Base-by-base conservation (phyloP, 2,797 vertebrate species). In the Spheniscus humboldti region DNA sequence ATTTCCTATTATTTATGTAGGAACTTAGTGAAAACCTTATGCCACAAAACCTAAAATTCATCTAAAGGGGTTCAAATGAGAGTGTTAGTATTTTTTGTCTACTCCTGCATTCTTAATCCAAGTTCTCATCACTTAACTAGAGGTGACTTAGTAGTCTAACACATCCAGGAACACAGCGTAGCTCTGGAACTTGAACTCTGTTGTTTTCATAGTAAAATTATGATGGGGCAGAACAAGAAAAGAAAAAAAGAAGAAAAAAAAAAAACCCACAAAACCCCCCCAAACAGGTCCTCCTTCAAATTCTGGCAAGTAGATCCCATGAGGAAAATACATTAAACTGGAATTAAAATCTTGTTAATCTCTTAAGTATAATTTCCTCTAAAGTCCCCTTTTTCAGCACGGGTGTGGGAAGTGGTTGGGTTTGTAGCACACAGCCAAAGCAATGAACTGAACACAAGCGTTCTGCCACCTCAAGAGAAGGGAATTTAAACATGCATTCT, bases 251-350 rank as follows among this genome's bases (percentile, higher is more conserved):
- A 14, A 22, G 1, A 7, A 48, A 24, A 37, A 41, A 37, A 41
- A 22, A 75, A 27, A 13, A 6, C 2, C 10, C 13, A 18, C 47
- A 12, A 8, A 13, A 1, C 0, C 7, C 20, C 19, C 31, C 5
- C 8, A 33, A 75, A 55, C 30, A 52, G 11, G 6, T 55, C 9
- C 11, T 87, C 43, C 43, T 84, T 69, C 64, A 71, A 63, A 74
- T 71, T 64, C 78, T 75, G 30, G 12, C n/a, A 67, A 35, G 76
- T 6, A 75, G 15, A 77, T 39, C 7, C 33, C 39, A 60, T 2
- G 10, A 84, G 20, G 45, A 75, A 75, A 89, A 91, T 10, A n/a
- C 0, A 76, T 53, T 52, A 45, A 87, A 67, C 28, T 48, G 55
- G 12, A 76, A 79, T 41, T 39, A 47, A 83, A 88, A 74, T 23